Evolutionary conservation across 2,113 vertebrate species (phyloP).

Genomic region (Pyxicephalus adspersus): DNA sequence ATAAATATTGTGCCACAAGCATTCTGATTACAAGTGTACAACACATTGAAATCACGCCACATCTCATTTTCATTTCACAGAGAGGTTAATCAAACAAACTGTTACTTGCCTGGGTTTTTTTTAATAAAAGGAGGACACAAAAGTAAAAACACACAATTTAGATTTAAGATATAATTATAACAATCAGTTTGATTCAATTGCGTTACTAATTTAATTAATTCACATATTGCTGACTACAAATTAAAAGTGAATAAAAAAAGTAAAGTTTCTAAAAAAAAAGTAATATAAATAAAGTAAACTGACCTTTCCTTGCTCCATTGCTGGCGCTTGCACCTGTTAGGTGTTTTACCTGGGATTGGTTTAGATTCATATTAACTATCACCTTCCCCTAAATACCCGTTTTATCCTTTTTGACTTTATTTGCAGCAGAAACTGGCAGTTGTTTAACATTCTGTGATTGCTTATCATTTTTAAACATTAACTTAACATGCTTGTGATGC

Average conservation of each 20-base stretch:
- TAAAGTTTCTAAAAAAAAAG: no score
- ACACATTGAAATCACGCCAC: conserved; percentile 9
- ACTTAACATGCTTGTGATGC: no score
- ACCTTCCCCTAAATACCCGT: no score
- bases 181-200: conserved; percentile 31
- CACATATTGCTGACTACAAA: background rate
- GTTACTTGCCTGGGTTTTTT: conserved; percentile 1
- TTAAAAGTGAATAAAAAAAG: background rate
- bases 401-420: no score
- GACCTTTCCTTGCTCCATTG: no score
- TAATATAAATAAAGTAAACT: no score
- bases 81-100: conserved; percentile 15
- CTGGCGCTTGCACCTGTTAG: no score
- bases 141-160: background rate
- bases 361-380: no score
- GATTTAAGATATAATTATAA: conserved; percentile 10
- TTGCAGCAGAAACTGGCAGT: no score
- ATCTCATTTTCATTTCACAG: conserved; percentile 3
- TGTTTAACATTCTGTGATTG: no score
- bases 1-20: conserved; percentile 44
- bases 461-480: no score
- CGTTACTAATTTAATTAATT: background rate
- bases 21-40: conserved; percentile 21
- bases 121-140: conserved; percentile 18
- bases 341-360: no score